Base-by-base conservation (phyloP, 2,113 vertebrate genomes). In the Urocynchramus pylzowi region DNA sequence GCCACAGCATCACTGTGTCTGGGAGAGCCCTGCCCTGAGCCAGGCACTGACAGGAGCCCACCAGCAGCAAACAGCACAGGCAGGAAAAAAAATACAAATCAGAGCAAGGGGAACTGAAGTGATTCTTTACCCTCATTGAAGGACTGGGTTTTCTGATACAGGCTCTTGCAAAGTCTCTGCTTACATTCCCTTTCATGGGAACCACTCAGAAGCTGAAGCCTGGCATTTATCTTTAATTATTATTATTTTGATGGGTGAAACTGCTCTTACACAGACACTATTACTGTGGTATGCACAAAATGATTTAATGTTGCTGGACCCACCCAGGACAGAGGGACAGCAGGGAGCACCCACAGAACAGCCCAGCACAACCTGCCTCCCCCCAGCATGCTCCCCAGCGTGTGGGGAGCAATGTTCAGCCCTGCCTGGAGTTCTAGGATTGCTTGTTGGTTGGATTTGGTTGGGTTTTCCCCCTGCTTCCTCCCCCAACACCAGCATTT, bases 301-400 rank as follows among this genome's bases (percentile, higher is more conserved):
- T 49, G 65, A 89, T 27, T 77, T 47, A 26, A 53, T 41, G 24
- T 2, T 11, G 2, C 33, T 6, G 30, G 83, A 90, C n/a, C 79
- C 82, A 74, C 68, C 87, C 87, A 81, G 60, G 9, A 41, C 30
- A 52, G 37, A 44, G 28, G 86, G 71, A 33, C 16, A 53, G 88
- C 74, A 78, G 60, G 54, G 85, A 94, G 77, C 81, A n/a, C 63
- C 77, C 61, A 3, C 9, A n/a, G 59, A 44, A 28, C 86, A 65
- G 5, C 45, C 61, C 22, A 12, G 49, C 41, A 7, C 10, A 5
- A 28, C 42, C 45, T 14, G 1, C 12, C 49, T 50, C 35, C 59
- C 53, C 37, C 61, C 35, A 1, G 1, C 8, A 5, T 0, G 1
- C 37, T 73, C 22, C 53, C 39, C 88, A 30, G 3, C 0, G 8